Base-by-base conservation (phyloP, 2,888 invertebrate species). In the Drosophila helvetica region DNA sequence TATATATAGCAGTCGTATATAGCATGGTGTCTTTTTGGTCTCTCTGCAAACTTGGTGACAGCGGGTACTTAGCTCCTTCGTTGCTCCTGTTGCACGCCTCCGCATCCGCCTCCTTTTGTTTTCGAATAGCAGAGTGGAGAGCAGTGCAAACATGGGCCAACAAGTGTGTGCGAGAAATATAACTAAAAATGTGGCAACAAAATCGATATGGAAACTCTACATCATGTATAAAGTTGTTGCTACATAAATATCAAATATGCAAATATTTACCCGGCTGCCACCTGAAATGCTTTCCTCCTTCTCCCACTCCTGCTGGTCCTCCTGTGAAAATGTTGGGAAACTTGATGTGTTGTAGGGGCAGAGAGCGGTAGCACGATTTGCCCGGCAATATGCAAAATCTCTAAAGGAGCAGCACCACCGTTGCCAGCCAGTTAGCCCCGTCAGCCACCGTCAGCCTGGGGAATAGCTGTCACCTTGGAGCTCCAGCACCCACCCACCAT, bases 171-270 rank as follows among this genome's bases (percentile, higher is more conserved):
- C 9, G 51, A 30, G 71, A 54, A 74, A 74, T 58, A 67, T 74
- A 74, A 74, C 73, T 74, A 74, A 74, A 74, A 74, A 67, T 67
- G 56, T 50, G 47, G 53, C 57, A 65, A 56, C 65, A 88, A 83
- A 83, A 83, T 88, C 83, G 86, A 88, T 83, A 80, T 50, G 65
- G 53, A 75, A 69, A 83, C 81, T 83, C 83, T 80, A 88, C 83
- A 88, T 88, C 72, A 63, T 67, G 86, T 80, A 73, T 70, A 80
- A 69, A 72, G 70, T 80, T 88, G 86, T 77, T 86, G 72, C 69
- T 86, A 83, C 84, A 72, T 80, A 88, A 86, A 88, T 88, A 83
- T 83, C 78, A 88, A 88, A 83, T 83, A 83, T 83, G 83, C 84
- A 83, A 83, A 83, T 88, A 83, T 83, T 83, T 83, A 68, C 75